Base-by-base conservation (phyloP, 2,888 invertebrate species). In the Zonitis immaculata region DNA sequence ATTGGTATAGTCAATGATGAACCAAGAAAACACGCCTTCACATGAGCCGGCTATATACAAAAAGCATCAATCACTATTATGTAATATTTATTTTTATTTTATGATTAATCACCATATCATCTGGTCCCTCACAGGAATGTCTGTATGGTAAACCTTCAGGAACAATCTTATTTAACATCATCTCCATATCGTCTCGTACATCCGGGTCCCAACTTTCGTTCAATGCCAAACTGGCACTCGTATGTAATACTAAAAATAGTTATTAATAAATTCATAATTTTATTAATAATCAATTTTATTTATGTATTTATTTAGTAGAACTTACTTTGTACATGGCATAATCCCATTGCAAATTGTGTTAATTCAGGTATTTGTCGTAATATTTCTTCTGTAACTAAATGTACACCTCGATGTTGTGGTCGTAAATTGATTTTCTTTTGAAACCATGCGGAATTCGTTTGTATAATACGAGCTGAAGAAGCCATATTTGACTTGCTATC, bases 181-280 rank as follows among this genome's bases (percentile, higher is more conserved):
- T 96, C 81, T 97, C 96, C 94, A 96, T 96, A 77, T 97, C 97
- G 76, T 94, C 94, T 79, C 95, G 85, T 66, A 95, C 95, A 78
- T 94, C 93, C 62, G 95, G 95, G 81, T 96, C 96, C 95, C 95
- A 96, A 80, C 95, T 95, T 83, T 96, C 96, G 79, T 96, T 96
- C 76, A 96, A 82, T 67, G 95, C 93, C 77, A 97, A 84, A 82
- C 95, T 96, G 75, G 96, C 96, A 73, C 95, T 96, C 73, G 96
- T 97, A 81, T 96, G 96, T 79, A 96, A 87, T 78, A 97, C 96
- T 96, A 83, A 70, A 85, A 84, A n/a, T n/a, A n/a, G n/a, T n/a
- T n/a, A n/a, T n/a, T n/a, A n/a, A n/a, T n/a, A n/a, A n/a, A n/a
- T n/a, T n/a, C 66, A 74, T 68, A 51, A 54, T 46, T 51, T 54